Evolutionary conservation across 2,888 invertebrate species (phyloP).

Genomic region (Allophyes oxyacanthae): DNA sequence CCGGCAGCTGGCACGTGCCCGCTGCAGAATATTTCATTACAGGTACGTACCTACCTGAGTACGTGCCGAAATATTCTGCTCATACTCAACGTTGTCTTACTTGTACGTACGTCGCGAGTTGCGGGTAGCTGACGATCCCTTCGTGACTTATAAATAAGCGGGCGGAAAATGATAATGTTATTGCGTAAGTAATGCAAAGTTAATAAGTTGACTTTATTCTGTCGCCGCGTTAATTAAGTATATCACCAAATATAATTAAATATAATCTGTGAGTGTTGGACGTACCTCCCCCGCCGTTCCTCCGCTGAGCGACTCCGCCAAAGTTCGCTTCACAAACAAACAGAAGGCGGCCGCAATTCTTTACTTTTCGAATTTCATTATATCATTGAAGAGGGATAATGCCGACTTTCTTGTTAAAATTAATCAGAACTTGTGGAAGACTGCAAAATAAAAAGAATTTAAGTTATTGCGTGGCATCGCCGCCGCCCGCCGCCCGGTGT

Average conservation of each 20-base stretch:
- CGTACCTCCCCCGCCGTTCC: neutral
- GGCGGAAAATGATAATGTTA: neutral
- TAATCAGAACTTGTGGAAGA: slow-evolving; percentile 56
- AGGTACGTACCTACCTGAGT: too few species aligned
- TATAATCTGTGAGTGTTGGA: slow-evolving; percentile 18
- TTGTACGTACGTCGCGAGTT: too few species aligned
- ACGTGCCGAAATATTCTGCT: too few species aligned
- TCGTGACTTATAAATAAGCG: too few species aligned
- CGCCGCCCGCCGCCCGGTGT: slow-evolving; percentile 7
- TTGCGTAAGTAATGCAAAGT: neutral
- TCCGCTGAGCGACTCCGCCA: slow-evolving; percentile 8
- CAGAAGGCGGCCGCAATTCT: slow-evolving; percentile 43
- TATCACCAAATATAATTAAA: slow-evolving; percentile 23
- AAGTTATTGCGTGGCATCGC: slow-evolving; percentile 45
- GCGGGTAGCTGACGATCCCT: too few species aligned
- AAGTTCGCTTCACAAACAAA: slow-evolving; percentile 62
- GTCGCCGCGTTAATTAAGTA: slow-evolving; percentile 8
- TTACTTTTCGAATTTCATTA: slow-evolving; percentile 62
- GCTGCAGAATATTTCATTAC: too few species aligned
- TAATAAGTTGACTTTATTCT: slow-evolving; percentile 1
- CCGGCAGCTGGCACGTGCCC: too few species aligned
- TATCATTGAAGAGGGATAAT: slow-evolving; percentile 58
- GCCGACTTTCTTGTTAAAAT: slow-evolving; percentile 58
- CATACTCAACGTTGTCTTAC: too few species aligned
- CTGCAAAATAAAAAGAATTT: slow-evolving; percentile 57